phyloP scores from a whole-genome alignment of 2,113 vertebrate species.

The Carassius auratus region DNA sequence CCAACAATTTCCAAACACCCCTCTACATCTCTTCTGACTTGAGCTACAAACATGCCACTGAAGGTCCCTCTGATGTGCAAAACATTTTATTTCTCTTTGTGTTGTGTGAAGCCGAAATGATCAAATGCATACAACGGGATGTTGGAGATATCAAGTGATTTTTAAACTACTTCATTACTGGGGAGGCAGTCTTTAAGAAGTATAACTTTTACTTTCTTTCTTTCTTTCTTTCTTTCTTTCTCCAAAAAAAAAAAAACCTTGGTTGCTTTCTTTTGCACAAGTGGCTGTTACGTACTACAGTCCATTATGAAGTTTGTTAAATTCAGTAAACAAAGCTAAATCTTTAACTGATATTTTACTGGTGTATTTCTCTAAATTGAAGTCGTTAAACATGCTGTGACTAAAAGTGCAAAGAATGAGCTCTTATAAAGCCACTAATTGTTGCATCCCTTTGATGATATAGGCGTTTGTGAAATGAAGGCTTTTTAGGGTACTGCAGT shows the following conservation, averaged over 20 bases:
- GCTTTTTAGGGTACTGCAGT: slow-evolving; percentile 33
- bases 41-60: slow-evolving; percentile 38
- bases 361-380: not conserved
- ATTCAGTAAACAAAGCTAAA: slow-evolving; percentile 8
- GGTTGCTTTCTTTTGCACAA: too few relatives aligned
- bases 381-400: slow-evolving; percentile 13
- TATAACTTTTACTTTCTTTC: not conserved
- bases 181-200: not conserved
- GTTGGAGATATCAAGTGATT: slow-evolving; percentile 32
- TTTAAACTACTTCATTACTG: slow-evolving; percentile 36
- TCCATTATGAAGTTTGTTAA: slow-evolving; percentile 3
- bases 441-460: slow-evolving; percentile 42
- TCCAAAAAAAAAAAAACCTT: too few relatives aligned
- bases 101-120: slow-evolving; percentile 18
- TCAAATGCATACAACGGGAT: slow-evolving; percentile 36
- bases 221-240: not conserved
- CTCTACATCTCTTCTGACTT: slow-evolving; percentile 53
- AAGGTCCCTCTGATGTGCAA: slow-evolving; percentile 51
- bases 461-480: slow-evolving; percentile 17
- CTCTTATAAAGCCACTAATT: slow-evolving; percentile 23
- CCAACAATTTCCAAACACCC: slow-evolving; percentile 51
- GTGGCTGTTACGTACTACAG: not conserved
- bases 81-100: slow-evolving; percentile 44
- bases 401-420: not conserved
- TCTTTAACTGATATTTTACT: not conserved